These are phyloP conservation scores for Falco punctatus DNA, from an alignment of 2,113 vertebrate species.

Conservation along the genomic window DNA sequence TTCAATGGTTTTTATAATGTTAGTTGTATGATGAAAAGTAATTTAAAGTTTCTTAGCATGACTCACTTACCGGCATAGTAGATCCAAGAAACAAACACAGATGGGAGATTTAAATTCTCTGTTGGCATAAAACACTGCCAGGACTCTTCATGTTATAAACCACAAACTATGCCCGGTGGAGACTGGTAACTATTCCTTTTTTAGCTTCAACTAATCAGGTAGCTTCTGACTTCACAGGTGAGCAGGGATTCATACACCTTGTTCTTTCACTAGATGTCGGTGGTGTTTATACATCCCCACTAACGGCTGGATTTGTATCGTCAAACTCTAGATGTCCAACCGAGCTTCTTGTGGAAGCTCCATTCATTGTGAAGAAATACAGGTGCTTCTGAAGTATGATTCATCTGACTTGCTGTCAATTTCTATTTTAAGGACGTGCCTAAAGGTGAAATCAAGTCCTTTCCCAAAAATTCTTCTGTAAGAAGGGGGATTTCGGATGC, in stretches of 20 bases:
- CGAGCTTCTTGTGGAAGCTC: neutral
- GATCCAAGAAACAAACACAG: slow-evolving; percentile 56
- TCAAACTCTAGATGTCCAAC: neutral
- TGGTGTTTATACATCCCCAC: neutral
- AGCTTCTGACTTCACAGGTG: neutral
- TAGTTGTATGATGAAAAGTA: slow-evolving; percentile 40
- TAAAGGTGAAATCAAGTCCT: neutral
- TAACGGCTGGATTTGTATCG: neutral
- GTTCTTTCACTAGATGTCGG: neutral
- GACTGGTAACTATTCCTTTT: neutral
- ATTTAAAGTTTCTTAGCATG: slow-evolving; percentile 49
- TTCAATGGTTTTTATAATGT: slow-evolving; percentile 7
- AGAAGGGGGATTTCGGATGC: neutral
- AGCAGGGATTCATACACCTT: neutral
- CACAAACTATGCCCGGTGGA: slow-evolving; percentile 18
- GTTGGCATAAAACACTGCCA: slow-evolving; percentile 13
- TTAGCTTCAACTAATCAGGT: neutral
- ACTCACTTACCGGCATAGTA: slow-evolving; percentile 18
- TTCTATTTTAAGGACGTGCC: neutral
- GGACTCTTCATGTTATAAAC: slow-evolving; percentile 17
- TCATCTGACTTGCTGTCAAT: neutral
- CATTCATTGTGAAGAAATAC: neutral
- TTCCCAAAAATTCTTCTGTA: neutral
- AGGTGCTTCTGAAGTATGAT: neutral
- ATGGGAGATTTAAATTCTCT: slow-evolving; percentile 49